Base-by-base conservation (phyloP, 2,113 vertebrate genomes). In the Mormyrus lacerda region DNA sequence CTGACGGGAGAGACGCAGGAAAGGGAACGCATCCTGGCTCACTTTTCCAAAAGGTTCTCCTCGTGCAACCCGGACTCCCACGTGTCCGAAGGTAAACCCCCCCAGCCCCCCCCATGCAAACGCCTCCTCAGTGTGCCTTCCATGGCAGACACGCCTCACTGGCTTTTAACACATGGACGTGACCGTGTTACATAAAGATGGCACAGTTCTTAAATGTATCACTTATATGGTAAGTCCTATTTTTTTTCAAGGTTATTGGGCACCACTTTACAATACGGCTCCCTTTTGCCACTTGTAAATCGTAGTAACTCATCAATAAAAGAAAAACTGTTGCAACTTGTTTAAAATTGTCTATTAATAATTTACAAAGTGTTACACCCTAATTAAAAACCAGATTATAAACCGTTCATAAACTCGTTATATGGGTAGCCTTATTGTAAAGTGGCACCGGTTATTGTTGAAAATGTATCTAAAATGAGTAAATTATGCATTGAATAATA, bases 1-100 rank as follows among this genome's bases (percentile, higher is more conserved):
- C 92, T 96, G 89, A 96, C 96, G 94, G 96, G 96, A 47, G 96
- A 96, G 92, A 96, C 96, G 5, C 96, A 96, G 93, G 96, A 96
- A 92, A 93, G 96, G 91, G 96, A 96, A 87, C 89, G 96, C 83
- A 92, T 96, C 88, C 93, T 96, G 1, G 95, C 96, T 13, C 96
- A 96, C 87, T 96, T 96, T 92, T 96, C 96, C 89, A 95, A 93
- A 92, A 94, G 96, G 87, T 96, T 95, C 94, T 96, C 95, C 91
- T 93, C 93, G 87, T 96, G 95, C 91, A 96, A 96, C 92, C 94
- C 94, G 13, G 94, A 94, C 73, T 94, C 92, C 1, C 93, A 92
- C 65, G 90, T 93, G 11, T 93, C 93, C 69, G 95, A 96, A 93
- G 96, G 95, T 94, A 92, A 93, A 92, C 53, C 1, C 31, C 5